Evolutionary conservation across 2,113 vertebrate species (phyloP), one percentile per base, ranked within the genome.

Genomic region (Zingel zingel): DNA sequence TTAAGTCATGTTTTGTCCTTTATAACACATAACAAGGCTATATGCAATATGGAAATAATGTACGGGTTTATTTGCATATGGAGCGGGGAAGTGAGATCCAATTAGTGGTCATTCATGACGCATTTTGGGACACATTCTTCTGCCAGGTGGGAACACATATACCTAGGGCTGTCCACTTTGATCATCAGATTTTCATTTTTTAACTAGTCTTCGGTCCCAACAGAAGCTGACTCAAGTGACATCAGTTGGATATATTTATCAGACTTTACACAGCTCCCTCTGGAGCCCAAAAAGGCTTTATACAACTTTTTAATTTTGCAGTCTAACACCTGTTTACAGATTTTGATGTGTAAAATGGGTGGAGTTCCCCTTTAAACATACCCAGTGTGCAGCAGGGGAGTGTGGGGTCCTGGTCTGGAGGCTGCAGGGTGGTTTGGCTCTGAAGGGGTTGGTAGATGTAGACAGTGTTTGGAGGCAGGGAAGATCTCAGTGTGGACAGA

Each of bases 381-480:
- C 92, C 91, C 33, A 33, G 79, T 45, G 83, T 61, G 71, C 58
- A 51, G 67, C 58, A 3, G 85, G 50, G 58, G 23, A 5, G 57
- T 0, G 57, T 36, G 85, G 94, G 92, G 53, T 70, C 68, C 67
- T 14, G 95, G 86, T 91, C 94, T 85, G 92, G 95, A 91, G 91
- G 93, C 74, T 75, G 85, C 94, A 94, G 95, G 91, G 96, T 58
- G 72, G n/a, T 45, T 4, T 59, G 81, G 94, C 95, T 77, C 65
- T 73, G 86, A 94, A 95, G 95, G 93, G 98, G 97, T 86, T 94
- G 97, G 97, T 98, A 99, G 97, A 99, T 97, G 95, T 99, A 99
- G 90, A 99, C 96, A 87, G 97, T 95, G 93, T 99, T 99, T 74
- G 96, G 96, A 95, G 94, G 97, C 94, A 96, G 95, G 95, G 97